phyloP scores from a whole-genome alignment of 2,797 vertebrate genomes.

The Kryptolebias ocellatus region DNA sequence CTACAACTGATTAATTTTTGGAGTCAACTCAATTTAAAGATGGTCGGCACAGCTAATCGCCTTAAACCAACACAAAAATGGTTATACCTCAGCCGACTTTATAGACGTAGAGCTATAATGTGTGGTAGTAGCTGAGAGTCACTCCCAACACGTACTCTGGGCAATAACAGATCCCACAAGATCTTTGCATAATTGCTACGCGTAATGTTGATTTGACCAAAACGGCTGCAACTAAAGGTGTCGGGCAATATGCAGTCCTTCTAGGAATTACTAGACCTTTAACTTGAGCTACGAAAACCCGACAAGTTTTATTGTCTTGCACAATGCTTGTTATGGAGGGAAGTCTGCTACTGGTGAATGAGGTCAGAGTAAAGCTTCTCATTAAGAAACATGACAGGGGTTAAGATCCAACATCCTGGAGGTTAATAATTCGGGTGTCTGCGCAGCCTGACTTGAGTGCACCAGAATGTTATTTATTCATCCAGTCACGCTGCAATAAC shows the following conservation, averaged over 20 bases:
- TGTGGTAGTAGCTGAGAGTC: too few species aligned
- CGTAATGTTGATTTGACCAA: too few species aligned
- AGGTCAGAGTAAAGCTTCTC: conserved; percentile 8
- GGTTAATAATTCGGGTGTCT: conserved; percentile 38
- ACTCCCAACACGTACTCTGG: too few species aligned
- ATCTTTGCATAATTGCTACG: too few species aligned
- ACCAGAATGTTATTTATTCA: conserved; percentile 51
- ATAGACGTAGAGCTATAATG: too few species aligned
- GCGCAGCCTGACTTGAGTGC: conserved; percentile 24
- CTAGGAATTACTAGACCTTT: not conserved
- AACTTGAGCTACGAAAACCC: not conserved
- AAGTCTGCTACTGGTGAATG: conserved; percentile 1
- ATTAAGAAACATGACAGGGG: conserved; percentile 33
- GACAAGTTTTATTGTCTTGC: not conserved
- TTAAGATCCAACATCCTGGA: conserved; percentile 25
- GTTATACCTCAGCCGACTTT: too few species aligned
- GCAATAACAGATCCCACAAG: too few species aligned
- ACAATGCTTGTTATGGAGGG: not conserved
- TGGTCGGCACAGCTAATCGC: too few species aligned
- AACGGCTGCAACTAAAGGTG: too few species aligned
- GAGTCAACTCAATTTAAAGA: too few species aligned
- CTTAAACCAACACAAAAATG: too few species aligned
- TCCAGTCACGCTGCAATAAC: conserved; percentile 50
- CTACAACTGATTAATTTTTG: too few species aligned
- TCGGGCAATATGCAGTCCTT: not conserved